Evolutionary conservation across 2,113 vertebrate genomes (phyloP).

Genomic region (Laticauda laticaudata): DNA sequence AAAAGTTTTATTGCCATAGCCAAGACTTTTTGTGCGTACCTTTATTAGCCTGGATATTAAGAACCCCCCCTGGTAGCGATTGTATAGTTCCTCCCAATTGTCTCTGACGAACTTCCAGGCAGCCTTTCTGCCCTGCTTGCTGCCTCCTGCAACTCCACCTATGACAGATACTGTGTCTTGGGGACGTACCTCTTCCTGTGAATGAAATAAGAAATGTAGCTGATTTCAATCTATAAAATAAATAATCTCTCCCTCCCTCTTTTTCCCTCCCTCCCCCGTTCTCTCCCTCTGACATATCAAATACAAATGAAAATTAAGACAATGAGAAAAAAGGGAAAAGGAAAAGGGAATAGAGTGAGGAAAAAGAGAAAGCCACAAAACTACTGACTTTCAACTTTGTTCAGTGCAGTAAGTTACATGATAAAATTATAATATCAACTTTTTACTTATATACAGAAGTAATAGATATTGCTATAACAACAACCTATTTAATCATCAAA

Average conservation of each 20-base stretch:
- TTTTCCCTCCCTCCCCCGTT: neutral
- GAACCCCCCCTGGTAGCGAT: constrained; percentile 98
- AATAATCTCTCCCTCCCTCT: neutral
- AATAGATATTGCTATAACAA: neutral
- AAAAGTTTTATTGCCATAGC: accelerated
- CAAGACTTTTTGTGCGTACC: constrained; percentile 64
- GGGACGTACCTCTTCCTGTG: constrained; percentile 95
- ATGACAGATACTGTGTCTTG: constrained; percentile 98
- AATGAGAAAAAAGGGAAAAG: neutral
- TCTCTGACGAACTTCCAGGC: constrained; percentile 97
- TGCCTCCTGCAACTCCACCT: constrained; percentile 93
- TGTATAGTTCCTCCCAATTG: constrained; percentile 97
- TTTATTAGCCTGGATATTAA: constrained; percentile 97
- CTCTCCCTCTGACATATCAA: neutral
- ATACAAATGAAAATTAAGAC: neutral
- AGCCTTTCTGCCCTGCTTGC: constrained; percentile 92
- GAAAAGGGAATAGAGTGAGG: neutral
- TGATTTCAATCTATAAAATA: accelerated
- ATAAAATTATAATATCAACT: neutral
- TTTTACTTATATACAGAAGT: neutral
- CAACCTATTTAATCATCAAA: neutral
- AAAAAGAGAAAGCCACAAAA: neutral
- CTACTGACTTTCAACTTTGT: neutral
- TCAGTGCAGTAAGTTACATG: neutral
- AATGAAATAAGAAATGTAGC: accelerated